Percentiles rank a stretch among this genome's conserved stretches.
Evolutionary conservation across 2,888 invertebrate species (phyloP).

Genomic region (Barypeithes pellucidus): DNA sequence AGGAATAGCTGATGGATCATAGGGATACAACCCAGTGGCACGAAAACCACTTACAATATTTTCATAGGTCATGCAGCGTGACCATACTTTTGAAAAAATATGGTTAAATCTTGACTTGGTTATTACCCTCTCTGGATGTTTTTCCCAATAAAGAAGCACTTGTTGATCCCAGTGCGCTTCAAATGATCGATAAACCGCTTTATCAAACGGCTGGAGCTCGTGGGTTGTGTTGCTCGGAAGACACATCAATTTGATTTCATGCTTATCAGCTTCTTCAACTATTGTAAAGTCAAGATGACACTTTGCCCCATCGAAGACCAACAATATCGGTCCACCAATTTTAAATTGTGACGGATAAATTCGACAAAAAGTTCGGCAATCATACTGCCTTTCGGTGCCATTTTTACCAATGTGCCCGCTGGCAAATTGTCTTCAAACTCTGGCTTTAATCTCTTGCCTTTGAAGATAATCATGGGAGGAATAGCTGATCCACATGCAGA

Average conservation of each 20-base stretch:
- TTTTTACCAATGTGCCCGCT: slow-evolving; percentile 52
- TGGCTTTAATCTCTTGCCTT: too few species aligned
- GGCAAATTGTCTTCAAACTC: too few species aligned
- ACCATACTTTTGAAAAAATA: slow-evolving; percentile 48
- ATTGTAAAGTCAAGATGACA: slow-evolving; percentile 60
- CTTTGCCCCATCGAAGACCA: slow-evolving; percentile 60
- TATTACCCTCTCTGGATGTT: slow-evolving; percentile 48
- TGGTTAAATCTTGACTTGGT: slow-evolving; percentile 61
- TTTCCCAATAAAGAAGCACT: slow-evolving; percentile 61
- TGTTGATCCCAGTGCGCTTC: slow-evolving; percentile 64
- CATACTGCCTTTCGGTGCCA: slow-evolving; percentile 61
- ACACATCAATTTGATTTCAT: too few species aligned
- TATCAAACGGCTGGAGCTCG: slow-evolving; percentile 64
- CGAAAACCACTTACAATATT: slow-evolving; percentile 52
- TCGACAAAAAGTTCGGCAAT: slow-evolving; percentile 55
- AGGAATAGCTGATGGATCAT: slow-evolving; percentile 13
- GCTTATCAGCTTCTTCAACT: slow-evolving; percentile 58
- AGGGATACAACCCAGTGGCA: slow-evolving; percentile 46
- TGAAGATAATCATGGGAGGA: too few species aligned
- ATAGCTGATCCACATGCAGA: neutral
- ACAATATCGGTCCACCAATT: slow-evolving; percentile 52
- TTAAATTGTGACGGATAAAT: slow-evolving; percentile 59
- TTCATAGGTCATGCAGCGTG: slow-evolving; percentile 45
- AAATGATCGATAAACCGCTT: slow-evolving; percentile 62
- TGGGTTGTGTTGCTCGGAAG: slow-evolving; percentile 63